These are phyloP conservation scores for Aptenodytes forsteri DNA, from an alignment of 2,113 vertebrate species.

Conservation along the genomic window DNA sequence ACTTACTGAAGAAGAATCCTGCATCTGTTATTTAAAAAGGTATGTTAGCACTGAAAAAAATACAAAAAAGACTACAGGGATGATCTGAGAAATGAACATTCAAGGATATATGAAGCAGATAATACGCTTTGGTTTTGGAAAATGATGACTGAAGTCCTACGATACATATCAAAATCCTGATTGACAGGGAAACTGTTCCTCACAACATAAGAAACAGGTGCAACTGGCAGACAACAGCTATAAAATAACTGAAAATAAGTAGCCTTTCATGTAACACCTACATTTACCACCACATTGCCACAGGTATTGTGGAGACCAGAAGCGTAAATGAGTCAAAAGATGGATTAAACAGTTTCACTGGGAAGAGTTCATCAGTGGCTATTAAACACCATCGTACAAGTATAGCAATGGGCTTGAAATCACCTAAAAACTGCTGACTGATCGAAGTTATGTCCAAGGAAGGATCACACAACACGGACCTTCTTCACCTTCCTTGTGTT, in stretches of 20 bases:
- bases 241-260: background rate
- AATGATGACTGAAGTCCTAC: background rate
- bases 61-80: background rate
- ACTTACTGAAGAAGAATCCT: background rate
- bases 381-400: background rate
- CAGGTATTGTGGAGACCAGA: background rate
- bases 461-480: background rate
- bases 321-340: background rate
- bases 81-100: background rate
- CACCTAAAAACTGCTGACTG: background rate
- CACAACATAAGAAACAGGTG: background rate
- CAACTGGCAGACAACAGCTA: background rate
- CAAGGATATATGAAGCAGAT: background rate
- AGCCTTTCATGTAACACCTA: background rate
- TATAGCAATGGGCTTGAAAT: background rate
- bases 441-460: background rate
- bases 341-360: background rate
- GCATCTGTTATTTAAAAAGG: background rate
- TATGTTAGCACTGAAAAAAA: background rate
- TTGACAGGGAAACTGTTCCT: background rate
- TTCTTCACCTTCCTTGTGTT: background rate
- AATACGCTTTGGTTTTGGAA: background rate
- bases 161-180: background rate
- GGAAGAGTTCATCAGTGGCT: background rate
- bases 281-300: background rate